These are phyloP conservation scores for Rynchops niger DNA, from an alignment of 2,113 vertebrate species.

Conservation along the genomic window DNA sequence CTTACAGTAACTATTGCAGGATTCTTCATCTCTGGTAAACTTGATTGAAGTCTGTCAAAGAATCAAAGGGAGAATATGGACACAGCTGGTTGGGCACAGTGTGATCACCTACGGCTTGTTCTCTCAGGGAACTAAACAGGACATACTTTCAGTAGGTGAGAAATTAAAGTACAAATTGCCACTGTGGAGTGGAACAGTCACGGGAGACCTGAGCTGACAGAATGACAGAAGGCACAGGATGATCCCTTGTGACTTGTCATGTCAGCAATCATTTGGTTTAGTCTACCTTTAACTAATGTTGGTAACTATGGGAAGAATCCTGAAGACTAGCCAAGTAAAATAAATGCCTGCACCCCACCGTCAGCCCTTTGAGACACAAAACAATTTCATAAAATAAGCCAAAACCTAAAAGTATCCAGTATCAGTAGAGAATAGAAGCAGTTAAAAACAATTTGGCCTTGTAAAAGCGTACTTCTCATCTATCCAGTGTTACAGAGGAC, in stretches of 20 bases:
- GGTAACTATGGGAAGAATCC: background rate
- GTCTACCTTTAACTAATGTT: background rate
- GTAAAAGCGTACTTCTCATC: background rate
- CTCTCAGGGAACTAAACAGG: background rate
- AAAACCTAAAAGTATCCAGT: background rate
- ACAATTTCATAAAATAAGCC: background rate
- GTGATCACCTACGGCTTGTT: background rate
- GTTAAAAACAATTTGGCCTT: background rate
- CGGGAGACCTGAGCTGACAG: background rate
- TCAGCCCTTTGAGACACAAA: background rate
- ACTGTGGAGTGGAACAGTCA: background rate
- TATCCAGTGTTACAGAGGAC: background rate
- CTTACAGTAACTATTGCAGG: background rate
- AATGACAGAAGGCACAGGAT: background rate
- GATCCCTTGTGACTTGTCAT: background rate
- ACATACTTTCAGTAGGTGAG: background rate
- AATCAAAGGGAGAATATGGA: background rate
- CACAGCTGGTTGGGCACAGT: background rate
- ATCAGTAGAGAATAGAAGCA: background rate
- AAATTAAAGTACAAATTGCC: background rate
- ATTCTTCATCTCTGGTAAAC: background rate
- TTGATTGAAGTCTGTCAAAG: background rate
- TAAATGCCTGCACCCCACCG: fast-evolving
- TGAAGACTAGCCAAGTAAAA: background rate
- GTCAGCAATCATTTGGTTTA: background rate